Percentiles rank a stretch among this genome's conserved stretches.
Evolutionary conservation across 2,797 vertebrate genomes (phyloP).

Genomic region (Adrianichthys oophorus): DNA sequence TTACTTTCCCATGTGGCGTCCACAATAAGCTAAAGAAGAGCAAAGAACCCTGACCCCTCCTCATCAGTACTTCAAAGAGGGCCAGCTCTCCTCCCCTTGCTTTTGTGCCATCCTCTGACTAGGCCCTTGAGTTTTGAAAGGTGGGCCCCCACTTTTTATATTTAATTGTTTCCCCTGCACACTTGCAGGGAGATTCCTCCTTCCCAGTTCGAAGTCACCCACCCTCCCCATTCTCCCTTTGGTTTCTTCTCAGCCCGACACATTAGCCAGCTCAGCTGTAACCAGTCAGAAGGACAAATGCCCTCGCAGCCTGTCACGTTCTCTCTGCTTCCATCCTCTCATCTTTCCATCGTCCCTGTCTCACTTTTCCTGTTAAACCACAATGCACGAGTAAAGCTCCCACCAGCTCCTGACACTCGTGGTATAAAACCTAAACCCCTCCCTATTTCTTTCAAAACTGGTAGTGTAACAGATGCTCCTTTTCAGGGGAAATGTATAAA

Average conservation of each 20-base stretch:
- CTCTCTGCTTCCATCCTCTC: conserved; percentile 25
- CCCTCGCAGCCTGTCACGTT: conserved; percentile 28
- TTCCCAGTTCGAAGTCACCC: conserved; percentile 60
- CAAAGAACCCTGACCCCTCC: conserved; percentile 60
- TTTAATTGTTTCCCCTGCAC: conserved; percentile 45
- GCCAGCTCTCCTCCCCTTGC: conserved; percentile 58
- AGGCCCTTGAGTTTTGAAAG: conserved; percentile 61
- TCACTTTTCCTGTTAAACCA: conserved; percentile 31
- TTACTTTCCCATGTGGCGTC: conserved; percentile 67
- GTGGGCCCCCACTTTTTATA: conserved; percentile 40
- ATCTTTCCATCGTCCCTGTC: conserved; percentile 35
- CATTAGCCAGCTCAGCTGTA: conserved; percentile 50
- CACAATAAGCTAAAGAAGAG: conserved; percentile 60
- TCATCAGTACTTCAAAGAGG: conserved; percentile 66
- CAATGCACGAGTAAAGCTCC: conserved; percentile 36
- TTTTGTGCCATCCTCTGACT: conserved; percentile 75
- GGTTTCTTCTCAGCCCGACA: conserved; percentile 54
- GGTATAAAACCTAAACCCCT: conserved; percentile 15
- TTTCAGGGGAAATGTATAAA: conserved; percentile 48
- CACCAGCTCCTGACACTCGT: conserved; percentile 27
- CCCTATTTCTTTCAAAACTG: conserved; percentile 30
- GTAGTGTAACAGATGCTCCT: conserved; percentile 67
- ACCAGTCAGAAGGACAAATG: conserved; percentile 51
- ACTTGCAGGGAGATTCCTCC: conserved; percentile 31
- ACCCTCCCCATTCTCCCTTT: conserved; percentile 32